Base-by-base conservation (phyloP, 1,140 invertebrate species). In the Littorina saxatilis region DNA sequence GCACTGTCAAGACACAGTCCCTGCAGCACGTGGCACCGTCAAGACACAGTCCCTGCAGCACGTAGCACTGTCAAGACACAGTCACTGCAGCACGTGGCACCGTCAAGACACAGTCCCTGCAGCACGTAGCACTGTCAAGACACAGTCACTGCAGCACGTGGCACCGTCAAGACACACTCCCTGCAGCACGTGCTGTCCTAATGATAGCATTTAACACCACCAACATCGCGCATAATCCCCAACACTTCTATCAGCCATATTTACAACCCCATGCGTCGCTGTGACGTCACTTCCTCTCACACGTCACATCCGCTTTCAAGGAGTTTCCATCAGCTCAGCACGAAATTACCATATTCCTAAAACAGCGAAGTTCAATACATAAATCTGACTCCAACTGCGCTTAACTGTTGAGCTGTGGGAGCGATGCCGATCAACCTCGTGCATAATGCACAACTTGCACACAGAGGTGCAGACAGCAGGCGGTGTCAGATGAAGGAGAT, bases 401-500 rank as follows among this genome's bases (percentile, higher is more conserved):
- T 61, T 5, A n/a, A n/a, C 58, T 61, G 27, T 11, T 23, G 9
- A 9, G 4, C 20, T 23, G 23, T 7, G 23, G 58, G n/a, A n/a
- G 23, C 20, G 9, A 61, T 61, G 4, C 5, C 20, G 20, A 61
- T 61, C 58, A 61, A 23, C 9, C 58, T 61, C 20, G 58, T 23
- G 4, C 58, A 5, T 9, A 61, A n/a, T 61, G 58, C 58, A 61
- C n/a, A 61, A 61, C 58, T 13, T 23, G 20, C 20, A n/a, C 58
- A 29, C 58, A 23, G 27, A 61, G 58, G 7, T 23, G 7, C 58
- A 61, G 61, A 66, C 61, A 66, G 61, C 61, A 66, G 61, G 61
- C 61, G 61, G 61, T 66, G 61, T 35, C 61, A 66, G 61, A 66
- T 66, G 61, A 66, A 66, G 61, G 61, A 29, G 61, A 66, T 66